A percentile compares a stretch with the other conserved stretches of the same genome.
Conservation (phyloP, 2,888 invertebrate genomes). For the Rotaria sp. region DNA sequence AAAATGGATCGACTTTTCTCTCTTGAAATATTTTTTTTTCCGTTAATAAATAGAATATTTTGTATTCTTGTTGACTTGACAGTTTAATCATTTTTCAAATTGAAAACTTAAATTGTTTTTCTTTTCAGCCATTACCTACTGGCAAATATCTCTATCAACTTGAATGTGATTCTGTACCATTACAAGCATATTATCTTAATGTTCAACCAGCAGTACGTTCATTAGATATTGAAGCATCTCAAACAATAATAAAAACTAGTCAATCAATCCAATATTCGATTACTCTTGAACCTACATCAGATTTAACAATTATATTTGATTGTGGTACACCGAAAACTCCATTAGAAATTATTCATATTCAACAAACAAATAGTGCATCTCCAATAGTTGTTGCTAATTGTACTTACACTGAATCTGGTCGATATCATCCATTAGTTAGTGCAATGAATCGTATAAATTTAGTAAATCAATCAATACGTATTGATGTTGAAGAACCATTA, state of each 20-base stretch:
- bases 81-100: no score
- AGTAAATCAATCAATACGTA: background rate
- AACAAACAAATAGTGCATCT: background rate
- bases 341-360: background rate
- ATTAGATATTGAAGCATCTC: conserved; percentile 13
- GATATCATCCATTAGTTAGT: conserved; percentile 6
- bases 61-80: no score
- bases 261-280: background rate
- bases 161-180: background rate
- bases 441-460: background rate
- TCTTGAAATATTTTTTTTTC: background rate
- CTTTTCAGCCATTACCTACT: background rate
- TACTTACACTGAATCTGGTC: background rate
- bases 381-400: background rate
- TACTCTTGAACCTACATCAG: background rate
- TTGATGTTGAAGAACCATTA: conserved; percentile 28
- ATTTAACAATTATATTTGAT: background rate
- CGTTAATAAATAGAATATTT: background rate
- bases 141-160: conserved; percentile 1
- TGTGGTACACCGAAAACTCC: background rate
- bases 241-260: background rate
- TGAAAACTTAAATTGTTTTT: no score
- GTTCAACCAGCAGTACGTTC: background rate
- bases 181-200: background rate
- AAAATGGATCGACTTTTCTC: no score